Percentiles rank a stretch among this genome's conserved stretches.
Evolutionary conservation across 2,113 vertebrate genomes (phyloP).

Genomic region (Bombycilla garrulus): DNA sequence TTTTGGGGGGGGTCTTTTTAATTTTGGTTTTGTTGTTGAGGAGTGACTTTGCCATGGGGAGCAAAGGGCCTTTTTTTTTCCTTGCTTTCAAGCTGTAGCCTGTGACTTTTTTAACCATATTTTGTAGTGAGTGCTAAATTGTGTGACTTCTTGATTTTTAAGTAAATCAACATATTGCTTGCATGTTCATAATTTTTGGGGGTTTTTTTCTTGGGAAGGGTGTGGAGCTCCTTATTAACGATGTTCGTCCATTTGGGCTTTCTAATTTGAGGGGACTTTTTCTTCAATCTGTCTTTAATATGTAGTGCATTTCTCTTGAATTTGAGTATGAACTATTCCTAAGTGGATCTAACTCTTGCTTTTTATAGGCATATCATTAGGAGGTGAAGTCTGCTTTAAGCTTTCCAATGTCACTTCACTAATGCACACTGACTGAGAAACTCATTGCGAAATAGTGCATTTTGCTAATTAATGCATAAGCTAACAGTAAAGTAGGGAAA

Average conservation of each 20-base stretch:
- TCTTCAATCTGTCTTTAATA: slow-evolving; percentile 39
- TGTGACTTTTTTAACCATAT: slow-evolving; percentile 81
- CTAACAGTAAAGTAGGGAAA: slow-evolving; percentile 22
- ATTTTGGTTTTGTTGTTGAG: slow-evolving; percentile 83
- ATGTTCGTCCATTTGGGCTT: slow-evolving; percentile 73
- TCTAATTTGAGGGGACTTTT: slow-evolving; percentile 52
- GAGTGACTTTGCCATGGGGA: slow-evolving; percentile 88
- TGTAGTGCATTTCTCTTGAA: not conserved
- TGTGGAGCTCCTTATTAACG: slow-evolving; percentile 78
- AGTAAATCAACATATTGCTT: slow-evolving; percentile 81
- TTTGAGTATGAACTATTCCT: slow-evolving; percentile 4
- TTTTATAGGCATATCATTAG: not conserved
- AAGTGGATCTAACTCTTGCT: slow-evolving; percentile 50
- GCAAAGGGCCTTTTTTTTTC: slow-evolving; percentile 78
- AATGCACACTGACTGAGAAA: slow-evolving; percentile 47
- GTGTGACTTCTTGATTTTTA: slow-evolving; percentile 80
- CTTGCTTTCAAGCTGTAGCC: slow-evolving; percentile 87
- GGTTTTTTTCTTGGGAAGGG: slow-evolving; percentile 68
- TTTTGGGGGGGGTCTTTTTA: slow-evolving; percentile 74
- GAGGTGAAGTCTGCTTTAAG: slow-evolving; percentile 49
- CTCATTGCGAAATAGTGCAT: slow-evolving; percentile 15
- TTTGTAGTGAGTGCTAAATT: slow-evolving; percentile 89
- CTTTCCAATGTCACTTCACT: slow-evolving; percentile 38
- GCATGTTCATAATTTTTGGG: slow-evolving; percentile 77
- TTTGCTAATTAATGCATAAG: slow-evolving; percentile 39